A percentile compares a stretch with the other conserved stretches of the same genome.
These are phyloP conservation scores for Pseudococcus viburni DNA, from an alignment of 2,888 invertebrate species.

Conservation along the genomic window DNA sequence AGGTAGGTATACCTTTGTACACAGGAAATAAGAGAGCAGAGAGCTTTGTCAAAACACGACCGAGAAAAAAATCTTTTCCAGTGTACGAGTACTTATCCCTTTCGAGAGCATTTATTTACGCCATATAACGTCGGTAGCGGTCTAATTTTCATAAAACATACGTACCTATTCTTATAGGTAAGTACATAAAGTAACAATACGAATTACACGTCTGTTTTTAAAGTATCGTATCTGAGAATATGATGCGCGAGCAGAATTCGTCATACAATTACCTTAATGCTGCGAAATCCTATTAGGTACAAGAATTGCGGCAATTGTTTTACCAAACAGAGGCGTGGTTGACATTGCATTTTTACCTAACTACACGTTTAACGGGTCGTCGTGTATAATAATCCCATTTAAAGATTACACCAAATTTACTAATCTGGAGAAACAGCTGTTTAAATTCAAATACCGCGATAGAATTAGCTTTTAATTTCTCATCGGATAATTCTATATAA, in stretches of 20 bases:
- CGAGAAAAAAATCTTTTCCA: not conserved
- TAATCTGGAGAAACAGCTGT: not conserved
- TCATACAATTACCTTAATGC: not conserved
- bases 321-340: not conserved
- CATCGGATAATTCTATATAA: not conserved
- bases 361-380: too few relatives aligned
- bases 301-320: not conserved
- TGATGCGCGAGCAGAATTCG: too few relatives aligned
- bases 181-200: too few relatives aligned
- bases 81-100: not conserved
- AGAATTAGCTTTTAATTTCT: slow-evolving; percentile 42
- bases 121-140: not conserved
- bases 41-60: not conserved
- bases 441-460: not conserved
- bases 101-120: not conserved
- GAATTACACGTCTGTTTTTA: too few relatives aligned
- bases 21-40: not conserved
- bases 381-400: too few relatives aligned
- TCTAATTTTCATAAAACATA: not conserved
- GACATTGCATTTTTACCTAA: too few relatives aligned
- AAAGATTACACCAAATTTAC: too few relatives aligned
- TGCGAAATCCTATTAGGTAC: not conserved
- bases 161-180: not conserved
- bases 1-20: too few relatives aligned
- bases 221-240: too few relatives aligned